Evolutionary conservation across 2,888 invertebrate species (phyloP).

Genomic region (Drosophila limbata): DNA sequence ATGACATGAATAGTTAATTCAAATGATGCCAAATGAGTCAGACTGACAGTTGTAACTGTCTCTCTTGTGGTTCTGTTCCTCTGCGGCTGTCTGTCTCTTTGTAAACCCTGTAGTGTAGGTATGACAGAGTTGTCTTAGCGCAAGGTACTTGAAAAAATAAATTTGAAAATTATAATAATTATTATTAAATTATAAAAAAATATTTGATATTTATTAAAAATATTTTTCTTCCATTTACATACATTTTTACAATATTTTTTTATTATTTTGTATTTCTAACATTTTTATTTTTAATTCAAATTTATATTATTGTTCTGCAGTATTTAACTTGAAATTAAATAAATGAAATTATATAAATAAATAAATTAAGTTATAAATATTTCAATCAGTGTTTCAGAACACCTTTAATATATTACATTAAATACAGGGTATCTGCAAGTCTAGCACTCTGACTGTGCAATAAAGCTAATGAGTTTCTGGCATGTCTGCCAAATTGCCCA

Average conservation of each 20-base stretch:
- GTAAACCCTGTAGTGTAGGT: constrained; percentile 1
- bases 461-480: constrained; percentile 73
- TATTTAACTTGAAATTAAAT: neutral
- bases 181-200: neutral
- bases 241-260: no score
- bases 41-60: constrained; percentile 26
- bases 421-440: constrained; percentile 13
- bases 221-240: no score
- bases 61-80: constrained; percentile 13
- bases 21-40: constrained; percentile 48
- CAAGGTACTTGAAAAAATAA: neutral
- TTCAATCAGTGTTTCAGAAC: neutral
- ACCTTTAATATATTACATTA: neutral
- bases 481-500: constrained; percentile 57
- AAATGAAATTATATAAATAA: neutral
- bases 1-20: constrained; percentile 75
- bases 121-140: neutral
- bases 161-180: neutral
- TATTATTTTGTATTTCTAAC: no score
- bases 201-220: no score
- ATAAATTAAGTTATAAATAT: neutral
- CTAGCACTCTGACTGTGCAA: constrained; percentile 33
- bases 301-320: no score
- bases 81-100: constrained; percentile 15
- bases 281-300: no score